Evolutionary conservation across 2,888 invertebrate species (phyloP), one percentile per base, ranked within the genome.

Genomic region (Oasisia sp.): DNA sequence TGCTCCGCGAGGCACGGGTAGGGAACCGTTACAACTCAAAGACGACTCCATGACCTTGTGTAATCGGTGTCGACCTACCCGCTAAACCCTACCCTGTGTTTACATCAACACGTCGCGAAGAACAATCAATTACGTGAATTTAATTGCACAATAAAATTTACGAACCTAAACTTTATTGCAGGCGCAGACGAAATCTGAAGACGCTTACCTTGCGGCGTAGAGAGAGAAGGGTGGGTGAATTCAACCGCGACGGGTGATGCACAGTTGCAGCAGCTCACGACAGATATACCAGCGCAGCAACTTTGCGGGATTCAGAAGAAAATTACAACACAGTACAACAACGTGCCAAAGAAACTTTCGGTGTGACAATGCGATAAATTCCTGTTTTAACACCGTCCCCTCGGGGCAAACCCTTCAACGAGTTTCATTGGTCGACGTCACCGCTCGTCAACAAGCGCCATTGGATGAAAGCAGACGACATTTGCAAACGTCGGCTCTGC

Each of bases 101-200:
- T 74, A 27, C 19, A 74, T n/a, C 74, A 74, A 27, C 74, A 74
- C 74, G 7, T 74, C n/a, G 74, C 74, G 19, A n/a, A 74, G n/a
- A 74, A 74, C 74, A 74, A 74, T 74, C 27, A 74, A 74, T 74
- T 74, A 74, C n/a, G 74, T 74, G 74, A 74, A 74, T n/a, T 74
- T 74, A 74, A 74, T 74, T 74, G 27, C 74, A 27, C n/a, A 74
- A 19, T 74, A 27, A 74, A 74, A 74, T 7, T 74, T 38, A 38
- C 38, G 38, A 38, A 38, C 38, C 38, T 4, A 38, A 38, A 38
- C 38, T 38, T 19, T 74, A 74, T 74, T 50, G 50, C 50, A 50
- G 74, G 27, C 74, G 27, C 74, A 14, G 7, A 74, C 74, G 27
- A n/a, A 27, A 27, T 74, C 74, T 27, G 74, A 27, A 74, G 74